phyloP scores from a whole-genome alignment of 30 jellyfish, hydroid and myxozoan species.

The Morbakka virulenta region DNA sequence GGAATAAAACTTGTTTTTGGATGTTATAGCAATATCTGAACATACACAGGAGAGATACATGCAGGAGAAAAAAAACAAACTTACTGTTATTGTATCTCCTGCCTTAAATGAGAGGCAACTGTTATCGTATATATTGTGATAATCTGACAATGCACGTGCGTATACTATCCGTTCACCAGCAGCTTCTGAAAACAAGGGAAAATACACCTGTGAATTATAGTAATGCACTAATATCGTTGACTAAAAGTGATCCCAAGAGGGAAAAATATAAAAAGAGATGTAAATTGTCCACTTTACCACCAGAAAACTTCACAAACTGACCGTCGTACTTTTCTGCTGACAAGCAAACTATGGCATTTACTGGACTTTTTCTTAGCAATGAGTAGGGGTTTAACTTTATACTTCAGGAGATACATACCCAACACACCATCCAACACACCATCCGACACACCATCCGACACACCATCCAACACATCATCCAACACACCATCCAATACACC shows the following conservation, averaged over 20 bases:
- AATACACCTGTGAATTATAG: not conserved
- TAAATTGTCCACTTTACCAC: too few species aligned
- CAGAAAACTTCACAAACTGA: too few species aligned
- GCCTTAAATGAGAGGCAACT: constrained; percentile 55
- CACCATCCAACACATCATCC: too few species aligned
- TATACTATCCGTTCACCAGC: constrained; percentile 74
- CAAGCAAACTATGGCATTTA: too few species aligned
- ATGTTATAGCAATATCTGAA: not conserved
- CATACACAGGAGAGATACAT: not conserved
- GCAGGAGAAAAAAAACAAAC: not conserved
- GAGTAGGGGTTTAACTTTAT: too few species aligned
- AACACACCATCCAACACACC: too few species aligned
- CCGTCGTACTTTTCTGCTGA: too few species aligned
- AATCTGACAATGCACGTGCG: constrained; percentile 73
- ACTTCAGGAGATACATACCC: too few species aligned
- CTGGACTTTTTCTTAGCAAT: too few species aligned
- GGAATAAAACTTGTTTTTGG: not conserved
- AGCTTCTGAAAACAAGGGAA: constrained; percentile 56
- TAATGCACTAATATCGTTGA: too few species aligned
- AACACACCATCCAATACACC: too few species aligned
- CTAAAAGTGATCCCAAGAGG: not conserved
- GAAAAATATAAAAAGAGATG: not conserved
- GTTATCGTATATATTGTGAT: constrained; percentile 65
- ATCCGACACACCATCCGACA: too few species aligned
- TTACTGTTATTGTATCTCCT: constrained; percentile 87